A percentile compares a stretch with the other conserved stretches of the same genome.
phyloP scores from a whole-genome alignment of 2,113 vertebrate species.

The Atlantisia rogersi region DNA sequence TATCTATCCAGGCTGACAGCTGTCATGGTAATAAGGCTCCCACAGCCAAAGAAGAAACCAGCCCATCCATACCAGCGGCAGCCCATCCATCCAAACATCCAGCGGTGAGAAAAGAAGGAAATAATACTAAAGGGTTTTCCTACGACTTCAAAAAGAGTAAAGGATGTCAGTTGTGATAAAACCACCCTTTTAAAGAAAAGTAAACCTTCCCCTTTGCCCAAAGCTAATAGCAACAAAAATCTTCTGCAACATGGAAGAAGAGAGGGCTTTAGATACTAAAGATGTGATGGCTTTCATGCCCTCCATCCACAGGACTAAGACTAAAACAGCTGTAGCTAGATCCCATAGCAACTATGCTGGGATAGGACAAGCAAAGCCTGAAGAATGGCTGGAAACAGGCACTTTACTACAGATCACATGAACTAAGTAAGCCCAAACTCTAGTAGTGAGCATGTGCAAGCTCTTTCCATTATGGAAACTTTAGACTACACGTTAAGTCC shows the following conservation, averaged over 20 bases:
- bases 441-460: rapidly evolving
- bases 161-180: neutral
- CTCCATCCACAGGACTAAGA: neutral
- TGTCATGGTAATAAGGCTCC: conserved; percentile 94
- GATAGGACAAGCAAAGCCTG: neutral
- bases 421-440: neutral
- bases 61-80: conserved; percentile 94
- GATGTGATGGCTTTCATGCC: too few species aligned
- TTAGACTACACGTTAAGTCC: neutral
- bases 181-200: neutral
- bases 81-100: conserved; percentile 92
- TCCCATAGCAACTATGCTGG: rapidly evolving
- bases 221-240: neutral
- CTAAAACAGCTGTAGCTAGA: neutral
- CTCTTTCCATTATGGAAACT: neutral
- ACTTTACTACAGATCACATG: neutral
- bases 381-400: neutral
- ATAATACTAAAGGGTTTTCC: conserved; percentile 93
- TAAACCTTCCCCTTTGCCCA: neutral
- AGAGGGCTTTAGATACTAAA: neutral
- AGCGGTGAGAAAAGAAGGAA: conserved; percentile 92
- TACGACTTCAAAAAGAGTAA: conserved; percentile 76
- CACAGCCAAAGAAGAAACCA: conserved; percentile 95
- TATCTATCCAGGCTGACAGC: conserved; percentile 94
- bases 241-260: rapidly evolving